phyloP scores from a whole-genome alignment of 2,113 vertebrate genomes.

The Rhadina sibilatrix region DNA sequence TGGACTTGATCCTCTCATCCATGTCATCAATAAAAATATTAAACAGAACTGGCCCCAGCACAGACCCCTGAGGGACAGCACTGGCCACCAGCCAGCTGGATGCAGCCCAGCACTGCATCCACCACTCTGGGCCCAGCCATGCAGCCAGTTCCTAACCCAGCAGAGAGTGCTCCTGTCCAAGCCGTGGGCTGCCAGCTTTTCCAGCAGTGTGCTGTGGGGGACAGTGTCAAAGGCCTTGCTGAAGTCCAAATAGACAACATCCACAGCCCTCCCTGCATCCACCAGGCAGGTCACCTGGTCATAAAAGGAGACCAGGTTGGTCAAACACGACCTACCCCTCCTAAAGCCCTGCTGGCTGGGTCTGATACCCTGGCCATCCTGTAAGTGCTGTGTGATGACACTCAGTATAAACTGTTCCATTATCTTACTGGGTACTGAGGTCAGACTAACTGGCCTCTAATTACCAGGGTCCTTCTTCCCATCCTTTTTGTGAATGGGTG shows the following conservation, averaged over 20 bases:
- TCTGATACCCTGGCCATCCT: not conserved
- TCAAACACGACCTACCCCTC: not conserved
- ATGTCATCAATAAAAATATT: accelerated
- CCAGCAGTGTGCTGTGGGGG: not conserved
- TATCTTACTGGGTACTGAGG: accelerated
- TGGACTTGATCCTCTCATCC: accelerated
- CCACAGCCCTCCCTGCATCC: not conserved
- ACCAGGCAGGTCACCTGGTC: accelerated
- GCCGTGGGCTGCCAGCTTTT: accelerated
- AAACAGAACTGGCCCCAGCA: not conserved
- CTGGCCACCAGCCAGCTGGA: not conserved
- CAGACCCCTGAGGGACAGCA: not conserved
- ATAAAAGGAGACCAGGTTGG: not conserved
- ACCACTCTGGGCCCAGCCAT: not conserved
- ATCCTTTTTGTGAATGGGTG: accelerated
- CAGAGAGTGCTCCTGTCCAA: not conserved
- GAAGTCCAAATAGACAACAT: not conserved
- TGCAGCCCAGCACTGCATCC: not conserved
- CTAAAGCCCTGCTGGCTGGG: not conserved
- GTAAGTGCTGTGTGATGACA: accelerated
- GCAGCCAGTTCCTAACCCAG: not conserved
- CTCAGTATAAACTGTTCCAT: not conserved
- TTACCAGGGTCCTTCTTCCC: accelerated
- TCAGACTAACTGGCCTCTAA: not conserved
- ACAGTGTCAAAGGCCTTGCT: not conserved